phyloP scores from a whole-genome alignment of 2,888 invertebrate species.

The Meloe dianella region DNA sequence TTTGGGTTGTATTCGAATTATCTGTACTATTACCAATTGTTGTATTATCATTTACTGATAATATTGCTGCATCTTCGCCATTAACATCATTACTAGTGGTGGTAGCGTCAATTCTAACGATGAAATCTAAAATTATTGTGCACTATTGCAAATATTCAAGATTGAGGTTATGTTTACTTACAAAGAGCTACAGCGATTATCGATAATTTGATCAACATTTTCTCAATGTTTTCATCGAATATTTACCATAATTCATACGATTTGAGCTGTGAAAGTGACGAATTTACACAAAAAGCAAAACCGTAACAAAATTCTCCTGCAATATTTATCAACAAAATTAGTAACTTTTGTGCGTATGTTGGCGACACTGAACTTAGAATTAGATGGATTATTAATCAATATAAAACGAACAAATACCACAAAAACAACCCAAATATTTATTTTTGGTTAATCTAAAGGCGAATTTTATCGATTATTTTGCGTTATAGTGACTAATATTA shows the following conservation, averaged over 20 bases:
- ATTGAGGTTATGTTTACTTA: constrained; percentile 1
- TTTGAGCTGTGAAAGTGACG: not conserved
- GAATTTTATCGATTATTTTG: too few relatives aligned
- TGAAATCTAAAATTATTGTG: not conserved
- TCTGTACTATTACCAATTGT: constrained; percentile 35
- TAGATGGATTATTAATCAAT: not conserved
- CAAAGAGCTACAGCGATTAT: not conserved
- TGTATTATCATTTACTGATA: not conserved
- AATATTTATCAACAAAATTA: not conserved
- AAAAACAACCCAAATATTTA: not conserved
- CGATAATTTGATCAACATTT: not conserved
- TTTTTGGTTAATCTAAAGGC: not conserved
- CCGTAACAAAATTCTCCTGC: not conserved
- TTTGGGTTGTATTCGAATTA: constrained; percentile 44
- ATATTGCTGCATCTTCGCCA: not conserved
- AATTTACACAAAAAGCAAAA: not conserved
- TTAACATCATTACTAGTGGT: not conserved
- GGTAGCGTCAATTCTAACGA: not conserved
- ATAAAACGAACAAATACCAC: not conserved
- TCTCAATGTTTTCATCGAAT: not conserved
- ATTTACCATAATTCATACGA: constrained; percentile 1
- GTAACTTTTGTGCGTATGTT: not conserved
- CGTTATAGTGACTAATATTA: not conserved
- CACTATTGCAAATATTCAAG: not conserved
- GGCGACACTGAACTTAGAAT: not conserved